Evolutionary conservation across 1,140 invertebrate genomes (phyloP).

Genomic region (Semibalanus balanoides): DNA sequence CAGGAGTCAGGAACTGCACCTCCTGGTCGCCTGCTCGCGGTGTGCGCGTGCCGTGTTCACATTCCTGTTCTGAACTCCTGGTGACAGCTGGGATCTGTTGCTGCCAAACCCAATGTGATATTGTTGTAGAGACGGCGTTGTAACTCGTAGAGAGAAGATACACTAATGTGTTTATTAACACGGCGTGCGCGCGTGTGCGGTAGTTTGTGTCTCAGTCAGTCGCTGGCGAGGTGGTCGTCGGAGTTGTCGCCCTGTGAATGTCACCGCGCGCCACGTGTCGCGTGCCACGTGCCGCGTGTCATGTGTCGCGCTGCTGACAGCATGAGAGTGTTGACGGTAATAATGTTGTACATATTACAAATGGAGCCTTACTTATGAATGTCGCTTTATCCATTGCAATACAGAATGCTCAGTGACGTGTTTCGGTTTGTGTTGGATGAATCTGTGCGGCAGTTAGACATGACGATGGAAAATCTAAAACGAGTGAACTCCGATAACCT

Average conservation of each 20-base stretch:
- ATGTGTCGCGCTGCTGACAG: too few relatives aligned
- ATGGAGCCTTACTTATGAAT: background rate
- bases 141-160: background rate
- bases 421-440: too few relatives aligned
- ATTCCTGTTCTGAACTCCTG: background rate
- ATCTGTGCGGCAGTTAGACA: too few relatives aligned
- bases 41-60: background rate
- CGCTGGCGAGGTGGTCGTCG: background rate
- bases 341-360: background rate
- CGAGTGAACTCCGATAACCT: too few relatives aligned
- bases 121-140: background rate
- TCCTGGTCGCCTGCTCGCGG: background rate
- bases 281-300: background rate
- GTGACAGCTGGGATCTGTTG: background rate
- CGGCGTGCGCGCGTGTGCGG: background rate
- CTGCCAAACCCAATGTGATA: background rate
- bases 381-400: background rate
- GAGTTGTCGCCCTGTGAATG: background rate
- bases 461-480: too few relatives aligned
- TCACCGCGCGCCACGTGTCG: too few relatives aligned
- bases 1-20: too few relatives aligned
- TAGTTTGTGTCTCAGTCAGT: background rate
- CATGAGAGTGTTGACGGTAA: background rate
- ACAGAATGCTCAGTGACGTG: background rate
- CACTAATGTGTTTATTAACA: background rate